phyloP scores from a whole-genome alignment of 2,113 vertebrate species.

The Ictalurus punctatus region DNA sequence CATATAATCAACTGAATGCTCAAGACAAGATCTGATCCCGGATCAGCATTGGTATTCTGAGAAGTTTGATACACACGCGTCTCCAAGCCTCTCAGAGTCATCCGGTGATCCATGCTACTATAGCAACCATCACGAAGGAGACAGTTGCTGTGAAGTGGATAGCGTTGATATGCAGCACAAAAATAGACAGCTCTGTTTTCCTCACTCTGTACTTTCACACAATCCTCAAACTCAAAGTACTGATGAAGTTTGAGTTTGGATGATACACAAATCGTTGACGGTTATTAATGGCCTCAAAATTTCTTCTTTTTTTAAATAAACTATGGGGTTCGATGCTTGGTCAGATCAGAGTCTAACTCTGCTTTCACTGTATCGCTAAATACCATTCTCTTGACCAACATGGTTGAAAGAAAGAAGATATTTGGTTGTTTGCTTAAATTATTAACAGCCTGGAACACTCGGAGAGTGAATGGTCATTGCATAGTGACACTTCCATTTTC shows the following conservation, averaged over 20 bases:
- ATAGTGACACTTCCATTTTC: conserved; percentile 53
- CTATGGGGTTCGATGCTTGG: background rate
- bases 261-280: background rate
- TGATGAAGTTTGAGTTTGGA: background rate
- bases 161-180: conserved; percentile 30
- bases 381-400: background rate
- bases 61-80: conserved; percentile 29
- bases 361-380: background rate
- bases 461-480: conserved; percentile 43
- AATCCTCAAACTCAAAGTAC: conserved; percentile 2
- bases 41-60: conserved; percentile 10
- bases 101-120: conserved; percentile 41
- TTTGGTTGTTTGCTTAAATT: conserved; percentile 37
- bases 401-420: conserved; percentile 4
- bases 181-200: conserved; percentile 30
- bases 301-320: background rate
- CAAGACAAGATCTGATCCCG: background rate
- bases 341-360: background rate
- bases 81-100: conserved; percentile 29
- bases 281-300: background rate
- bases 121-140: conserved; percentile 46
- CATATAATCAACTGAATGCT: background rate
- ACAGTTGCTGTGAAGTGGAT: conserved; percentile 32
- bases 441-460: conserved; percentile 28
- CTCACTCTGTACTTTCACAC: conserved; percentile 19